Evolutionary conservation across 1,140 invertebrate genomes (phyloP), one percentile per base, ranked within the genome.

Genomic region (Ips nitidus): DNA sequence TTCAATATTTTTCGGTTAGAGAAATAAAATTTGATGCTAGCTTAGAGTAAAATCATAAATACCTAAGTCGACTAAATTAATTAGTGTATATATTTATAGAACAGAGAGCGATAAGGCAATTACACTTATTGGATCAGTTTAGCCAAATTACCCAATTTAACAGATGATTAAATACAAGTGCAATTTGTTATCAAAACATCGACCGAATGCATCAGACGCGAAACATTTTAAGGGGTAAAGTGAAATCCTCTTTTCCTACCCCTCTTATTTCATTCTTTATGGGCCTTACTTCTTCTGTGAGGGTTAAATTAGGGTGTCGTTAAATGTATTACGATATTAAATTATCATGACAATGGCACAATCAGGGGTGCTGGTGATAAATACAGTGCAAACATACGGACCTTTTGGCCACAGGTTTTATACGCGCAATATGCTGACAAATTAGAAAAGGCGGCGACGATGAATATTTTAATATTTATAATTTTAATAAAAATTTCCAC

Each of bases 311-410:
- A 78, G 79, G 78, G 79, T 79, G 79, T 80, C 78, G 79, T 79
- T 80, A 80, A 80, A 80, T 78, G 79, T 80, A 80, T 80, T 80
- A 80, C 74, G 79, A 80, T 80, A 80, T 80, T 80, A 80, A 80
- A 80, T 80, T 80, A 80, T 80, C 79, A 80, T 80, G 79, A 80
- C 79, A 80, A 80, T 79, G 75, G 78, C 70, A 75, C 77, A 79
- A 79, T 79, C 76, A 76, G 71, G 76, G 76, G 78, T 74, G 69
- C 69, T 55, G 72, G 76, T 78, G 79, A 80, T 80, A 80, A 80
- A 80, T 80, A 79, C 75, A 77, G 73, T 74, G 75, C 78, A 80
- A 80, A 80, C 79, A 80, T 77, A 78, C 79, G 78, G 75, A 77
- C 77, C 78, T 77, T 72, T 74, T 78, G 79, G 78, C 79, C 79